Evolutionary conservation across 2,797 vertebrate genomes (phyloP), one percentile per base, ranked within the genome.

Genomic region (Glyptemys insculpta): DNA sequence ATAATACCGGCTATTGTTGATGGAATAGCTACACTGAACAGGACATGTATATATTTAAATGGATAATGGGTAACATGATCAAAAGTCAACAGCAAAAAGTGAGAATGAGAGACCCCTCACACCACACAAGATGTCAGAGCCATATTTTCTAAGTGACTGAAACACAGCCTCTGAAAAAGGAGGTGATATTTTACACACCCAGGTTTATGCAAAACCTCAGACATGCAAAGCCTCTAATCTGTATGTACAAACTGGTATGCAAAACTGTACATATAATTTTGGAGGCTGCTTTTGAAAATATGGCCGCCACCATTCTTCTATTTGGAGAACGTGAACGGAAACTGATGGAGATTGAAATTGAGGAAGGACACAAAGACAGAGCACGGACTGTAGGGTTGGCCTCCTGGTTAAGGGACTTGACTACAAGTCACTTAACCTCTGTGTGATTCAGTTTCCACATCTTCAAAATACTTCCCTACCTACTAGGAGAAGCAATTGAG

Each of bases 361-460:
- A 74, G 78, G 50, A 93, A 76, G 81, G 27, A 84, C 80, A 94
- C 52, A 74, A 68, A 2, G 80, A 62, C 80, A 93, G 80, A 81
- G 83, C 95, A 95, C 50, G 68, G 81, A 74, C 92, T 59, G 89
- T 85, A 96, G 91, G 85, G 93, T 79, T 84, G 92, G 80, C 21
- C 83, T 89, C 92, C 72, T 83, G 80, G 86, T 27, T 18, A 18
- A 95, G 85, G 74, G 7, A 53, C 7, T 34, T 6, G 49, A 91
- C 87, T 0, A 53, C 23, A 29, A 89, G 23, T 44, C 16, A 44
- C 37, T 65, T 65, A 21, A 37, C 25, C 41, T 44, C 25, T 14
- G 25, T 44, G 25, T 27, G 79, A 53, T 37, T 84, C 83, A 57
- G 56, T 34, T 52, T 86, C 86, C 31, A 52, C 52, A 47, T 56